These are phyloP conservation scores for Acestrorhynchus altus DNA, from an alignment of 2,797 vertebrate genomes.

Conservation along the genomic window DNA sequence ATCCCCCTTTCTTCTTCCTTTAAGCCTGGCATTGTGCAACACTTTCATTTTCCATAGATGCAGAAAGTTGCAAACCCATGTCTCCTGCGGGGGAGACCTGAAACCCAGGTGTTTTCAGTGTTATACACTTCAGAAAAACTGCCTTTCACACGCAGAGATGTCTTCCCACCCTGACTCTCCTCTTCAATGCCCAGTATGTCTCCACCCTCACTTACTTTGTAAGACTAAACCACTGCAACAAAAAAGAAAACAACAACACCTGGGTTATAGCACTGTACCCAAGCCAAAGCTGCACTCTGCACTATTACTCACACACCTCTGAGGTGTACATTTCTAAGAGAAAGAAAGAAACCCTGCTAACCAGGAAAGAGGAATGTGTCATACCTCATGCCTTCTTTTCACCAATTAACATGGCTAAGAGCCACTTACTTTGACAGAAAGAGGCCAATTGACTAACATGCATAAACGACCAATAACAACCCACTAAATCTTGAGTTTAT, in stretches of 20 bases:
- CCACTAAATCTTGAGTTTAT: no score
- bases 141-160: constrained; percentile 26
- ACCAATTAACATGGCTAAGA: no score
- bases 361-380: no score
- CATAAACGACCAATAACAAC: no score
- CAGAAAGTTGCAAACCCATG: constrained; percentile 21
- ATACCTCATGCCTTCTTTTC: no score
- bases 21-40: constrained; percentile 48
- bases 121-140: constrained; percentile 54
- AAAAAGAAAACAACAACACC: constrained; percentile 31
- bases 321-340: no score
- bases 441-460: no score
- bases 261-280: constrained; percentile 9
- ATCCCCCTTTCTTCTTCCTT: constrained; percentile 28
- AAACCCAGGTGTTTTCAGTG: constrained; percentile 48
- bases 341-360: no score
- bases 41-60: constrained; percentile 45
- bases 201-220: neutral
- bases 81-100: constrained; percentile 27
- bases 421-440: no score
- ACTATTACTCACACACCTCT: constrained; percentile 35
- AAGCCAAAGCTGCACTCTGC: constrained; percentile 15
- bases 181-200: neutral
- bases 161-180: neutral
- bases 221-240: constrained; percentile 22